phyloP scores from a whole-genome alignment of 2,113 vertebrate genomes.

The Proterorhinus semilunaris region DNA sequence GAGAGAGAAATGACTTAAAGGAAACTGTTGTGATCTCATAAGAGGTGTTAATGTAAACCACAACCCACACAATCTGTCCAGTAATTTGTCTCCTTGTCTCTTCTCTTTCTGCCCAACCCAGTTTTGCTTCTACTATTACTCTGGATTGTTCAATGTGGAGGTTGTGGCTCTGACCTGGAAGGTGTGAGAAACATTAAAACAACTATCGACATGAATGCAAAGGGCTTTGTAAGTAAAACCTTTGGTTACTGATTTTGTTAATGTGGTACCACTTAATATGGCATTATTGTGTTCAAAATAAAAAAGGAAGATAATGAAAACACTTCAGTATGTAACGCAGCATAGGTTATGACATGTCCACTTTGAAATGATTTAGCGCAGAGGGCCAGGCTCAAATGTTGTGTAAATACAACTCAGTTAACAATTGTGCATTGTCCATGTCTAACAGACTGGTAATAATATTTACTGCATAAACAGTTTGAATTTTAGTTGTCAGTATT shows the following conservation, averaged over 20 bases:
- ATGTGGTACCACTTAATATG: neutral
- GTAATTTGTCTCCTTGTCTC: conserved; percentile 35
- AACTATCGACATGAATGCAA: conserved; percentile 61
- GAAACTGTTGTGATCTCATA: conserved; percentile 47
- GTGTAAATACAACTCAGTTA: neutral
- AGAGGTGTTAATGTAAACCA: conserved; percentile 37
- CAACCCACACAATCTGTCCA: conserved; percentile 68
- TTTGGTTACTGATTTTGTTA: neutral
- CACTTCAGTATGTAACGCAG: neutral
- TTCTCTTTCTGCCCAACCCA: conserved; percentile 36
- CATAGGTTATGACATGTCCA: neutral
- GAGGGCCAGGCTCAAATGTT: neutral
- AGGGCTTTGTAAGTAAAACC: conserved; percentile 74
- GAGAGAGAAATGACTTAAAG: conserved; percentile 31
- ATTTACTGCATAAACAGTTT: neutral
- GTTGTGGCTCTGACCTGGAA: conserved; percentile 62
- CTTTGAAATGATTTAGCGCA: neutral
- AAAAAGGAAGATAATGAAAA: too few species aligned
- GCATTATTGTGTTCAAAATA: neutral
- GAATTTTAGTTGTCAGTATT: neutral
- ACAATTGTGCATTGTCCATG: neutral
- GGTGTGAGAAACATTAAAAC: conserved; percentile 62
- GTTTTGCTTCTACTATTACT: conserved; percentile 75
- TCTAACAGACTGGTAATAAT: neutral
- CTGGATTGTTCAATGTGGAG: conserved; percentile 69